Base-by-base conservation (phyloP, 2,888 invertebrate genomes). In the Coenonympha arcania region DNA sequence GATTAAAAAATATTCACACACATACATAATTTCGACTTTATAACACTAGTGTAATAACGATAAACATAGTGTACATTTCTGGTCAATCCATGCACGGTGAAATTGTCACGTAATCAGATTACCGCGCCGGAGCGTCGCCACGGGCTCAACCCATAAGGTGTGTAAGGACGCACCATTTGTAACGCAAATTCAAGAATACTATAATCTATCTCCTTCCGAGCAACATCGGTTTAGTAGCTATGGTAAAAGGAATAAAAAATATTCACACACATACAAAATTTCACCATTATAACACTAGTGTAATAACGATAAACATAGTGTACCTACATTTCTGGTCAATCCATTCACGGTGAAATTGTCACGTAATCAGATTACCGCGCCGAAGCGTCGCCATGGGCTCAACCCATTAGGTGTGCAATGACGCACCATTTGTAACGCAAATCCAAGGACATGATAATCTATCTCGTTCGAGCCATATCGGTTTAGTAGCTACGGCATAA, bases 101-200 rank as follows among this genome's bases (percentile, higher is more conserved):
- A 54, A 54, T 50, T 50, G 52, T 49, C 52, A 47, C 52, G 19
- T 60, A 60, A 62, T 62, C 46, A 37, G 57, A 60, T 60, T 55
- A 62, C 43, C 45, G 48, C 51, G 43, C 47, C 47, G 37, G 51
- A 36, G 52, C 54, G 56, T 49, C 54, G 56, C 48, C 54, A 56
- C 46, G 46, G 45, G 52, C 54, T 58, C 34, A 54, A 50, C 48
- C 50, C 43, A 48, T 48, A 50, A 45, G 43, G 43, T 49, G 48
- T 51, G 55, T 22, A 49, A 56, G 50, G 48, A 43, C 48, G 51
- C 50, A 31, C 54, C 50, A 51, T 54, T 54, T 48, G 54, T 51
- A 51, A 48, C 48, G 40, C 43, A n/a, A n/a, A n/a, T n/a, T n/a
- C n/a, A n/a, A n/a, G n/a, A n/a, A n/a, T n/a, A n/a, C n/a, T n/a